These are phyloP conservation scores for Notechis scutatus DNA, from an alignment of 2,113 vertebrate genomes.

Conservation along the genomic window DNA sequence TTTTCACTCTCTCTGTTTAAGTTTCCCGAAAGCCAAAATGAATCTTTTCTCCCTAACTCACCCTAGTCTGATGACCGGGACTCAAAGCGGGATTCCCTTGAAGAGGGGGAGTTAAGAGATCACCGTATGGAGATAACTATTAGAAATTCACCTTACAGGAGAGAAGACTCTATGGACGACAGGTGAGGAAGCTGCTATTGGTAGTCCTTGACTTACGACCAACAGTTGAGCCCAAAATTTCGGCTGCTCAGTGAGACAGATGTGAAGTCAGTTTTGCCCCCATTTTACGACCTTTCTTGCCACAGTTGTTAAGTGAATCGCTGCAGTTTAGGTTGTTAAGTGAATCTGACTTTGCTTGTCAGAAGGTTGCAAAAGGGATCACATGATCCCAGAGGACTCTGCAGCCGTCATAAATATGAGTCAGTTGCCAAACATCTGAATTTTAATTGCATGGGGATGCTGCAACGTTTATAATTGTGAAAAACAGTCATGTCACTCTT, in stretches of 20 bases:
- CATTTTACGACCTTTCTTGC: neutral
- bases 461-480: neutral
- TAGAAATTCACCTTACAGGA: conserved; percentile 90
- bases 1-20: neutral
- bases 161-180: conserved; percentile 93
- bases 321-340: too few relatives aligned
- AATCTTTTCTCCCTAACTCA: neutral
- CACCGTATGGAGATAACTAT: conserved; percentile 98
- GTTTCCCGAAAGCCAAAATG: neutral
- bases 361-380: too few relatives aligned
- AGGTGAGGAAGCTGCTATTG: conserved; percentile 63
- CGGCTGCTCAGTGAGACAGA: neutral
- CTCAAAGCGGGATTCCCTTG: conserved; percentile 93
- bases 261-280: neutral
- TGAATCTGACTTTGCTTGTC: too few relatives aligned
- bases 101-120: conserved; percentile 97
- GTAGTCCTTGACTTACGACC: neutral
- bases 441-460: too few relatives aligned
- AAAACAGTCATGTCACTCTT: neutral
- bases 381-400: too few relatives aligned
- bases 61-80: conserved; percentile 95
- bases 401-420: too few relatives aligned
- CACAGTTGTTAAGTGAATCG: neutral
- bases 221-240: neutral
- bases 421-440: too few relatives aligned